Percentiles rank a stretch among this genome's conserved stretches.
Conservation (phyloP, 2,888 invertebrate species). For the Pristionchus entomophagus region DNA sequence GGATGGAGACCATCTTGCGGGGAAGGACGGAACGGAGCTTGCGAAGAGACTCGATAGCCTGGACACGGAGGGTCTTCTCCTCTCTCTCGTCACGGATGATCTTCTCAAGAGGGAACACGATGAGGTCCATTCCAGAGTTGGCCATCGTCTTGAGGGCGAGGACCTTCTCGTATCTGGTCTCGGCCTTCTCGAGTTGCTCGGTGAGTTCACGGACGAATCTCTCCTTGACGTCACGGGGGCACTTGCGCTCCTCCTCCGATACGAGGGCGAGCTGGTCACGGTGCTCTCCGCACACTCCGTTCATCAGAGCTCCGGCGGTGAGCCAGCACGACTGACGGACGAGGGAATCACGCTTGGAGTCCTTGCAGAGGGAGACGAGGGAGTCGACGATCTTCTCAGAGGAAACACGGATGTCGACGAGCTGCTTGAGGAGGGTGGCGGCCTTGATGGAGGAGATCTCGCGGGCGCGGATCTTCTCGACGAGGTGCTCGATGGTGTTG, state of each 20-base stretch:
- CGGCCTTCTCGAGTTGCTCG: constrained; percentile 57
- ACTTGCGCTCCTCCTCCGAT: background rate
- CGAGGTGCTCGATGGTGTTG: constrained; percentile 57
- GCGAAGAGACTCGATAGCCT: constrained; percentile 61
- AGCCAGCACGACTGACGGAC: constrained; percentile 67
- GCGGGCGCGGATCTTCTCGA: constrained; percentile 54
- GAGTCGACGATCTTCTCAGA: constrained; percentile 50
- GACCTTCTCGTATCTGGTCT: constrained; percentile 65
- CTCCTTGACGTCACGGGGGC: constrained; percentile 59
- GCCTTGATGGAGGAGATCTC: constrained; percentile 47
- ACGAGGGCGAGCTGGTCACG: constrained; percentile 42
- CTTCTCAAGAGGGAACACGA: constrained; percentile 52
- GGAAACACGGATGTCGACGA: constrained; percentile 52
- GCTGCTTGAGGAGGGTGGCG: constrained; percentile 48
- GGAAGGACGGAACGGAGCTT: constrained; percentile 53
- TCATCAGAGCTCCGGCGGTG: constrained; percentile 64
- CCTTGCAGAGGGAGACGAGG: constrained; percentile 54
- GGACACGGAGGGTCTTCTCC: constrained; percentile 49
- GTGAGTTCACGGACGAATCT: constrained; percentile 55
- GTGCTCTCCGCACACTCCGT: constrained; percentile 66
- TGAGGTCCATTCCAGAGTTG: constrained; percentile 70
- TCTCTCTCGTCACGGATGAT: constrained; percentile 49
- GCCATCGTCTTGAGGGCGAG: constrained; percentile 71
- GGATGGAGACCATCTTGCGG: constrained; percentile 54
- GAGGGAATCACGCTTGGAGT: constrained; percentile 50